phyloP scores from a whole-genome alignment of 2,888 invertebrate genomes.

The Cantharis lateralis region DNA sequence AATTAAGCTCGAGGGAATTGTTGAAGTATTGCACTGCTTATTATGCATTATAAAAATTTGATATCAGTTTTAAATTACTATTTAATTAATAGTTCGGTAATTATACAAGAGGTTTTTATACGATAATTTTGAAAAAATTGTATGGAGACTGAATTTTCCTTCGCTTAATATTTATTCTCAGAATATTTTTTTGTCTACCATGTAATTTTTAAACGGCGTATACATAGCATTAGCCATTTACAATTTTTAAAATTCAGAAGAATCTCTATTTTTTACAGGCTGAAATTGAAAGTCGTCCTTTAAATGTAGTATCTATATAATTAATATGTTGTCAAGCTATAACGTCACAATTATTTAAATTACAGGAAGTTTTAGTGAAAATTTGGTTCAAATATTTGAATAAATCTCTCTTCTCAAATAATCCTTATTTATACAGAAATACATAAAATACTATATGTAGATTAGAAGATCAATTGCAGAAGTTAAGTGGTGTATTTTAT shows the following conservation, averaged over 20 bases:
- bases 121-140: not conserved
- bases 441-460: too few relatives aligned
- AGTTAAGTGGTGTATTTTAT: not conserved
- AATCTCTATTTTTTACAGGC: not conserved
- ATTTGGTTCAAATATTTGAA: not conserved
- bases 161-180: not conserved
- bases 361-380: not conserved
- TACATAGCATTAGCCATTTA: not conserved
- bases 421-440: not conserved
- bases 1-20: not conserved
- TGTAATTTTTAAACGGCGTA: not conserved
- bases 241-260: not conserved
- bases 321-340: too few relatives aligned
- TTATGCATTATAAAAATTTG: not conserved
- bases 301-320: not conserved
- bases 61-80: not conserved
- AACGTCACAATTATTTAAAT: too few relatives aligned
- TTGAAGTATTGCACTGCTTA: not conserved
- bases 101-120: not conserved
- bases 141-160: not conserved
- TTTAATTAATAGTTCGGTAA: not conserved
- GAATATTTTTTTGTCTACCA: not conserved
- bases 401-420: not conserved
- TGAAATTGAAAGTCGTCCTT: not conserved
- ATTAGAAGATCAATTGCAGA: not conserved